Evolutionary conservation across 2,797 vertebrate species (phyloP), one percentile per base, ranked within the genome.

Genomic region (Xerus rutilus): DNA sequence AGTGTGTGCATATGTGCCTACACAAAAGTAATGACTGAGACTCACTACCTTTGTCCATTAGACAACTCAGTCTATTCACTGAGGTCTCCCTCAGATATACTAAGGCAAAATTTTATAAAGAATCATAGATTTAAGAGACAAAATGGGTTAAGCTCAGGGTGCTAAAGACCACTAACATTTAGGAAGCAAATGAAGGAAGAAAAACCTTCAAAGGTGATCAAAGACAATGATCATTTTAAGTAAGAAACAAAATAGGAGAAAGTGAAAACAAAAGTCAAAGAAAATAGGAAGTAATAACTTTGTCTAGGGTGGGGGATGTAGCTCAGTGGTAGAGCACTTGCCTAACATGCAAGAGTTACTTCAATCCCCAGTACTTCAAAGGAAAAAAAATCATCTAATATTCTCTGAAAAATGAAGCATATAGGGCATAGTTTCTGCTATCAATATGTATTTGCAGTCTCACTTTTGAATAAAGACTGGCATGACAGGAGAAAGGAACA

Each of bases 31-130:
- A n/a, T 15, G 9, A 54, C 72, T 74, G 87, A 79, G 39, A 91
- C 32, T 79, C 28, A 57, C 17, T 72, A 64, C 25, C n/a, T 78
- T 76, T 79, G 43, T 67, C 65, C 32, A 57, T 65, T 47, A 78
- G 72, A 88, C 49, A 69, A n/a, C 54, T 20, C 23, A 25, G 7
- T 45, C 45, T 76, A 30, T 57, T 49, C 47, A 59, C 5, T 59
- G 43, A 35, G 49, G 17, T 74, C 62, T 59, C 52, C 52, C 47
- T 49, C 54, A 91, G 65, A 93, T 57, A 28, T 5, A 18, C 2
- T 49, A 54, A 28, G 35, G 47, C 30, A 76, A 95, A 93, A 67
- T 84, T 92, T 91, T 84, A 52, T 88, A 52, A 89, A 90, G 45
- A 90, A 59, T 90, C 30, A 70, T 28, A 84, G 57, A 85, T 88